Percentiles rank a stretch among this genome's conserved stretches.
phyloP scores from a whole-genome alignment of 1,140 invertebrate species.

The Oncopodura yosiiana region DNA sequence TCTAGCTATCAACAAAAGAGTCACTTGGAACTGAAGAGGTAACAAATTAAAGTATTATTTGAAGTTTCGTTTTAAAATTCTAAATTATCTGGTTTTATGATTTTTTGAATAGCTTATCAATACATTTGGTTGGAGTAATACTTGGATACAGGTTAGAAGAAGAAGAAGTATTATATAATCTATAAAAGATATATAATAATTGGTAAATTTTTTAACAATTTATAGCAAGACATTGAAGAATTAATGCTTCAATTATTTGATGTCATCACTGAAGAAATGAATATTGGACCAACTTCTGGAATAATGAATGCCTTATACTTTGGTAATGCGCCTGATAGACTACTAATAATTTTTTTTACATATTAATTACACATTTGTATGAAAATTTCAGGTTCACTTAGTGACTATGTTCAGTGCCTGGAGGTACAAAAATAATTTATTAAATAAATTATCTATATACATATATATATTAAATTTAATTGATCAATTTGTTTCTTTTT shows the following conservation, averaged over 20 bases:
- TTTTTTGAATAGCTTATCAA: too few relatives aligned
- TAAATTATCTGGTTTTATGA: too few relatives aligned
- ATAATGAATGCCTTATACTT: too few relatives aligned
- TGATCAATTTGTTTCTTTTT: too few relatives aligned
- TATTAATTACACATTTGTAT: neutral
- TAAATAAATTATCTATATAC: too few relatives aligned
- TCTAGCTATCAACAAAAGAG: constrained; percentile 57
- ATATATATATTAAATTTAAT: too few relatives aligned
- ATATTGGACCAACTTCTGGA: too few relatives aligned
- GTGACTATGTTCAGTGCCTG: constrained; percentile 84
- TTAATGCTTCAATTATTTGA: constrained; percentile 87
- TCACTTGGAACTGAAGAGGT: constrained; percentile 80
- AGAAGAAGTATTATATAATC: constrained; percentile 81
- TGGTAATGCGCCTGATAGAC: constrained; percentile 69
- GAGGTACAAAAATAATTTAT: too few relatives aligned
- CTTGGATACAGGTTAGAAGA: constrained; percentile 71
- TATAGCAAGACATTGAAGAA: constrained; percentile 63
- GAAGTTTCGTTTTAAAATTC: too few relatives aligned
- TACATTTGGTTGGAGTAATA: constrained; percentile 91
- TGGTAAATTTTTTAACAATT: neutral
- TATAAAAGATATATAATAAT: neutral
- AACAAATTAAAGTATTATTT: too few relatives aligned
- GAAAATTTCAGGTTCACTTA: constrained; percentile 64
- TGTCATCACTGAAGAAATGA: constrained; percentile 75
- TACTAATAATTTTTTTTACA: constrained; percentile 64